phyloP scores from a whole-genome alignment of 1,140 invertebrate genomes.

The Acromyrmex heyeri region DNA sequence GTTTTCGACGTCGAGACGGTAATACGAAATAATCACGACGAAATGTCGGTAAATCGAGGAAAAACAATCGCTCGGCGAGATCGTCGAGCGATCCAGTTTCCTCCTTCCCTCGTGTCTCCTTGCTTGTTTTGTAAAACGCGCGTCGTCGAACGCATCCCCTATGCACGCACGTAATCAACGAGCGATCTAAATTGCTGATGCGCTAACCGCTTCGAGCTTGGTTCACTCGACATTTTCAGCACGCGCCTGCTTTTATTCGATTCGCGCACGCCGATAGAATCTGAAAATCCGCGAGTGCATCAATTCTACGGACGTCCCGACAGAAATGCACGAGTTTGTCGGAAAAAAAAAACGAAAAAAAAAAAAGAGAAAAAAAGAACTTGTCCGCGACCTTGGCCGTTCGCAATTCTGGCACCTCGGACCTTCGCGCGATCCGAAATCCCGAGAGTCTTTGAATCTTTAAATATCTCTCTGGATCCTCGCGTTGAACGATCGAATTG shows the following conservation, averaged over 20 bases:
- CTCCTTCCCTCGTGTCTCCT: not conserved
- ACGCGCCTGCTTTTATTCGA: constrained; percentile 47
- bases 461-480: not conserved
- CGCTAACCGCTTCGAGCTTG: constrained; percentile 13
- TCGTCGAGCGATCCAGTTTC: not conserved
- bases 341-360: not conserved
- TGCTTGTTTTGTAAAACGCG: constrained; percentile 26
- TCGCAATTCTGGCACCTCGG: constrained; percentile 6
- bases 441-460: not conserved
- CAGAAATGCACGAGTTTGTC: not conserved
- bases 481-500: not conserved
- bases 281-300: constrained; percentile 37
- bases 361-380: not conserved
- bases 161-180: constrained; percentile 60
- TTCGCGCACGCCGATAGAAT: constrained; percentile 42
- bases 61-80: constrained; percentile 30
- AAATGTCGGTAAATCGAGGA: constrained; percentile 7
- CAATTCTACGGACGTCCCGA: not conserved
- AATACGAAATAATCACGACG: constrained; percentile 45
- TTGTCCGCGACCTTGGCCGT: constrained; percentile 42
- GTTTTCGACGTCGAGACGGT: constrained; percentile 12
- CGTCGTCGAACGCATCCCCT: not conserved
- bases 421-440: not conserved
- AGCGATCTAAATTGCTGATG: constrained; percentile 67
- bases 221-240: constrained; percentile 53